Conservation (phyloP, 2,113 vertebrate species). For the Ptilonorhynchus violaceus region DNA sequence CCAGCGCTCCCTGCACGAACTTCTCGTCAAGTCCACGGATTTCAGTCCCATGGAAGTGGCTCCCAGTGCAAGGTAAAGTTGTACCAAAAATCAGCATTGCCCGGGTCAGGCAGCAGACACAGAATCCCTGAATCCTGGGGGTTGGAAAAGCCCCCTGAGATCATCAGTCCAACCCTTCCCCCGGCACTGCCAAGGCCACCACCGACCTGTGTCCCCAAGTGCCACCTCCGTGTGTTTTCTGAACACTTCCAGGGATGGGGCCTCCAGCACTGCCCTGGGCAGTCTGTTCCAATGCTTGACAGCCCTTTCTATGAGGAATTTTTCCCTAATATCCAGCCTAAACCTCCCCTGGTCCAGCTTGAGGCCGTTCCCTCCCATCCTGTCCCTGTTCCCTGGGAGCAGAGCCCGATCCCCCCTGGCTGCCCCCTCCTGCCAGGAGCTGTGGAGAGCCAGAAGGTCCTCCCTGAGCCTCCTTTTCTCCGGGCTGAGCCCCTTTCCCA, state of each 20-base stretch:
- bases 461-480: neutral
- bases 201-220: accelerated
- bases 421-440: neutral
- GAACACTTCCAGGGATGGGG: neutral
- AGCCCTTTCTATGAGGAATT: neutral
- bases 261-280: neutral
- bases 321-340: neutral
- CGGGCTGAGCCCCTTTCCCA: neutral
- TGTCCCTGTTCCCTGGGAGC: neutral
- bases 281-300: neutral
- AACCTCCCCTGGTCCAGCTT: neutral
- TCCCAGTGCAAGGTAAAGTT: neutral
- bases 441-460: neutral
- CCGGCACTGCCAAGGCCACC: neutral
- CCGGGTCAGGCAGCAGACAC: neutral
- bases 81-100: no score
- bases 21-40: neutral
- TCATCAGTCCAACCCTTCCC: neutral
- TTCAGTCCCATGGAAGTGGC: neutral
- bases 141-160: neutral
- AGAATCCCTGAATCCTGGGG: neutral
- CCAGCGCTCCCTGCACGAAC: accelerated
- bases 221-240: neutral
- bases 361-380: accelerated
- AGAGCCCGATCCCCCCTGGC: accelerated